Evolutionary conservation across 1,140 invertebrate species (phyloP), one percentile per base, ranked within the genome.

Genomic region (Phthorimaea operculella): DNA sequence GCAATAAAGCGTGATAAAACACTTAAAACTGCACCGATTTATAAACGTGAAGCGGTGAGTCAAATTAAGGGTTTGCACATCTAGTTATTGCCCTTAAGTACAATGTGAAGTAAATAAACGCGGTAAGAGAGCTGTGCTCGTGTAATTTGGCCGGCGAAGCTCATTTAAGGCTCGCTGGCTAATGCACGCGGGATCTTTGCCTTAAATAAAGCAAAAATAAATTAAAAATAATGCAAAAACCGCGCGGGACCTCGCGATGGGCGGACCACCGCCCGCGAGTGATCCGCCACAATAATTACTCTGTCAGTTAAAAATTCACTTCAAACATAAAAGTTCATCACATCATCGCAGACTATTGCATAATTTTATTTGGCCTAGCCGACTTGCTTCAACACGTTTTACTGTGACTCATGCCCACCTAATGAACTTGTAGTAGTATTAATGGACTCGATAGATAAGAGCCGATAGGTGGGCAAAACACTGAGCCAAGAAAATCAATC

Each of bases 41-140:
- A 59, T 54, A 67, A 70, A 70, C 58, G 49, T 65, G 69, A 68
- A 55, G 70, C 78, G 69, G 68, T 63, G 52, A 51, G 58, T 59
- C 55, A 75, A 78, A 81, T 79, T 70, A 75, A 76, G 69, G 80
- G 74, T 55, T 70, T 71, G 59, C 49, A 68, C 64, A 66, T 64
- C 62, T 81, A 76, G 74, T 82, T 81, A 84, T 84, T 76, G 71
- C 78, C 67, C 75, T 73, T 84, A 84, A 84, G 75, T 84, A 77
- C 81, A 82, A 84, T 72, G 75, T 82, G 77, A 80, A 76, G 77
- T 79, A 79, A 81, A 79, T 81, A 78, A 79, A 78, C 70, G 72
- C 58, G 69, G 69, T 74, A 76, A 74, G 76, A 76, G 70, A 62
- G 63, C 70, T 65, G 69, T 60, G 59, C 70, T 66, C 68, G 57